Evolutionary conservation across 1,140 invertebrate genomes (phyloP).

Genomic region (Drosophila obscura): DNA sequence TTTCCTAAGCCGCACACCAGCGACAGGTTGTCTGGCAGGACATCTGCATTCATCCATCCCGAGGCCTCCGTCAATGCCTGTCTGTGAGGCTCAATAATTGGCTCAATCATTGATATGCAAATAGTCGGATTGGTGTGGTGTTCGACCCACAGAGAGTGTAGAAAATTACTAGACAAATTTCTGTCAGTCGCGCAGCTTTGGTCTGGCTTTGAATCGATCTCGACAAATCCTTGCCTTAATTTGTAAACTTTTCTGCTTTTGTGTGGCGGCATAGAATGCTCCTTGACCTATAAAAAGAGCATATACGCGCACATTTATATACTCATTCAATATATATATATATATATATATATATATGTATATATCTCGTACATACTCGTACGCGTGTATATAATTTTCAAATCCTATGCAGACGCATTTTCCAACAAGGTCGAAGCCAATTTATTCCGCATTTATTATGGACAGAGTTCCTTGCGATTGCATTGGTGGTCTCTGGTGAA

Average conservation of each 20-base stretch:
- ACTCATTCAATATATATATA: conserved; percentile 24
- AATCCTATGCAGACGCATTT: no score
- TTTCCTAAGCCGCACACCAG: conserved; percentile 52
- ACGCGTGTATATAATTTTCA: no score
- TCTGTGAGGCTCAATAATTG: conserved; percentile 32
- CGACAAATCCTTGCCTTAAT: background rate
- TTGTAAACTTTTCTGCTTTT: conserved; percentile 8
- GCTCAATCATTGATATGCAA: conserved; percentile 45
- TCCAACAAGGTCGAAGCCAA: no score
- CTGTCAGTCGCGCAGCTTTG: background rate
- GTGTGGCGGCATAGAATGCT: conserved; percentile 26
- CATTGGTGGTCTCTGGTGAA: no score
- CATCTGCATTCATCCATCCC: conserved; percentile 21
- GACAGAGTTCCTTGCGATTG: no score
- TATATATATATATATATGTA: no score
- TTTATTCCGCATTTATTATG: no score
- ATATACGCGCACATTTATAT: conserved; percentile 10
- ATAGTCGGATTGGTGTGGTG: conserved; percentile 15
- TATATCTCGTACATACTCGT: no score
- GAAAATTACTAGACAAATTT: conserved; percentile 34
- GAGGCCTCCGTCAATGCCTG: background rate
- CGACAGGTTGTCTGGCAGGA: conserved; percentile 72
- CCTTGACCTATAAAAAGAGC: conserved; percentile 52
- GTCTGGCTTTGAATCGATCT: no score
- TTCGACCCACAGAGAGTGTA: conserved; percentile 9